Base-by-base conservation (phyloP, 2,797 vertebrate genomes). In the Sciurus vulgaris region DNA sequence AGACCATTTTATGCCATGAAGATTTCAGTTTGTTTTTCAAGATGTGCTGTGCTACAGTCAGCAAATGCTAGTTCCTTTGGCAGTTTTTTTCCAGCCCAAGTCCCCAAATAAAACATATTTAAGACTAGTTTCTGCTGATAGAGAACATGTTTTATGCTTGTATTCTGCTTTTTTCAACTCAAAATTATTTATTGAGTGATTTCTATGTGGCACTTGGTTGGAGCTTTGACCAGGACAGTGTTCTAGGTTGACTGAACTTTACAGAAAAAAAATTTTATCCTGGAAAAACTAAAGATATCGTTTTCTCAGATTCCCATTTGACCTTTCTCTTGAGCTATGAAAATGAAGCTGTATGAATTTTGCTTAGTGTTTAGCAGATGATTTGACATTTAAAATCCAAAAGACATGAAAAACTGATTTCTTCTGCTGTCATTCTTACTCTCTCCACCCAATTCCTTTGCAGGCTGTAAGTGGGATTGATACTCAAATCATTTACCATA, bases 401-500 rank as follows among this genome's bases (percentile, higher is more conserved):
- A 73, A 35, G 76, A 7, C 20, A 65, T 6, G 41, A 97, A 59
- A 49, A 8, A 0, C 5, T 86, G 89, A 10, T 79, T 96, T 95
- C 74, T 84, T 56, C 72, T 92, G 88, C 33, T 30, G 33, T 96
- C 86, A 86, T 70, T 96, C 83, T 96, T 54, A 97, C 63, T 91
- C 77, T 97, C 49, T 97, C 78, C 94, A 96, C 89, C 51, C 59
- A 82, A 97, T 96, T 69, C 85, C 85, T 96, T 93, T 96, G 30
- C 59, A 99, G 99, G 99, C 99, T 91, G 98, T 98, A 73, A 96
- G 93, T 91, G 99, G 98, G 86, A 99, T 99, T 96, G 98, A 98
- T 81, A 98, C 98, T 28, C 99, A 99, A 97, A 98, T 99, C 5
- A 97, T 93, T 63, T 98, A 99, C 96, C 98, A 99, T 93, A 99